phyloP scores from a whole-genome alignment of 2,797 vertebrate species.

The Mus spretus region DNA sequence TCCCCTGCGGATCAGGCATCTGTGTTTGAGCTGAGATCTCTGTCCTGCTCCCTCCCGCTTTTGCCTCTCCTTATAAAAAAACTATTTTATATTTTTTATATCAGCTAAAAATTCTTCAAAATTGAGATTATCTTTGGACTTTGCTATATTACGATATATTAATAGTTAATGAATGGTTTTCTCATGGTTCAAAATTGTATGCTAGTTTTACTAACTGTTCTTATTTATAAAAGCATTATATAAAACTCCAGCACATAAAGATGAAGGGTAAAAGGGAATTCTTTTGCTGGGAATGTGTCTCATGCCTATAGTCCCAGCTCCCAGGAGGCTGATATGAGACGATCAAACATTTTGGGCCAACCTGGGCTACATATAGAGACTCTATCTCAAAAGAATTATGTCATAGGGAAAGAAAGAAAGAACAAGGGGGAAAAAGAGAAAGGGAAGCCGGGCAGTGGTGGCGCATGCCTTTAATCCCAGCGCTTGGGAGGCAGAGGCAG shows the following conservation, averaged over 20 bases:
- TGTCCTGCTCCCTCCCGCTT: not conserved
- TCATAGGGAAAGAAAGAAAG: not conserved
- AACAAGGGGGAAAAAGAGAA: not conserved
- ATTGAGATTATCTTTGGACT: conserved; percentile 25
- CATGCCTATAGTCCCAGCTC: not conserved
- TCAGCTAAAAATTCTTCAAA: conserved; percentile 29
- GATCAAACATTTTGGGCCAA: not conserved
- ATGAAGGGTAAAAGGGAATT: not conserved
- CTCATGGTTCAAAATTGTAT: conserved; percentile 34
- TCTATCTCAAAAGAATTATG: not conserved
- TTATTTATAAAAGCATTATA: conserved; percentile 39
- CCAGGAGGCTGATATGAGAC: not conserved
- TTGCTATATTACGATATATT: conserved; percentile 6
- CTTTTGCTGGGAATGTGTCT: not conserved
- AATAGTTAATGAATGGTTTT: conserved; percentile 36
- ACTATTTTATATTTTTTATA: not conserved
- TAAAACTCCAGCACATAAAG: conserved; percentile 52
- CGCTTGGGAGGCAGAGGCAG: too few relatives aligned
- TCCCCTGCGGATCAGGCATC: not conserved
- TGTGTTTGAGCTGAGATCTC: not conserved
- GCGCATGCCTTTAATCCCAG: too few relatives aligned
- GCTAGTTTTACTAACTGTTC: conserved; percentile 9
- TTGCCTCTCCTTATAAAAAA: not conserved
- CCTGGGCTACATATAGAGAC: not conserved
- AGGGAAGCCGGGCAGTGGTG: too few relatives aligned